Evolutionary conservation across 2,888 invertebrate genomes (phyloP).

Genomic region (Trichogramma evanescens): DNA sequence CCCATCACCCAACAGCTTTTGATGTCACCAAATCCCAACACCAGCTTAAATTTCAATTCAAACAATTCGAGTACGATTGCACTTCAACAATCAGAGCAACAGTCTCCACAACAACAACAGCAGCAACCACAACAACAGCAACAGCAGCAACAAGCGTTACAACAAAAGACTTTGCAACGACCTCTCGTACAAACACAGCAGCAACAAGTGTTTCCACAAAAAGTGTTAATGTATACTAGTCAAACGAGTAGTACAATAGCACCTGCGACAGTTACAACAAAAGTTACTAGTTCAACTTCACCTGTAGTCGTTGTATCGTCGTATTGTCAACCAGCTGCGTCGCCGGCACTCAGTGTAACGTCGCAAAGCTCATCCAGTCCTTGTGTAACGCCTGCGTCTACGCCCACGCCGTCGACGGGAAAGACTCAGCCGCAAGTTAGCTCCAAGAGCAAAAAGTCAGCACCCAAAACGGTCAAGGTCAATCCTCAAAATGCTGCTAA

Average conservation of each 20-base stretch:
- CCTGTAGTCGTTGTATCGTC: constrained; percentile 55
- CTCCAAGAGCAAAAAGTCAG: constrained; percentile 43
- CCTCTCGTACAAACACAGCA: background rate
- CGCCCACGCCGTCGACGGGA: constrained; percentile 44
- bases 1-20: constrained; percentile 39
- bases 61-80: background rate
- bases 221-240: constrained; percentile 53
- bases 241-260: constrained; percentile 36
- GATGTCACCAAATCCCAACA: constrained; percentile 28
- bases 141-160: background rate
- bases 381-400: constrained; percentile 53
- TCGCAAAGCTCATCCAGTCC: constrained; percentile 56
- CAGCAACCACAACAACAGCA: too few species aligned
- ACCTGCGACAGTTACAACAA: constrained; percentile 42
- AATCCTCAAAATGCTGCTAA: constrained; percentile 56
- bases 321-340: constrained; percentile 52
- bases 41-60: too few species aligned
- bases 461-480: constrained; percentile 42
- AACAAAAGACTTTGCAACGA: background rate
- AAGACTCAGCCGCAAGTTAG: background rate
- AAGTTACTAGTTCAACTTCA: constrained; percentile 35
- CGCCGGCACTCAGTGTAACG: constrained; percentile 53
- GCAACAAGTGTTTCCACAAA: constrained; percentile 42
- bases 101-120: too few species aligned
- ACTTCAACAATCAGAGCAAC: background rate